These are phyloP conservation scores for Apolygus lucorum DNA, from an alignment of 1,140 invertebrate species.

Conservation along the genomic window DNA sequence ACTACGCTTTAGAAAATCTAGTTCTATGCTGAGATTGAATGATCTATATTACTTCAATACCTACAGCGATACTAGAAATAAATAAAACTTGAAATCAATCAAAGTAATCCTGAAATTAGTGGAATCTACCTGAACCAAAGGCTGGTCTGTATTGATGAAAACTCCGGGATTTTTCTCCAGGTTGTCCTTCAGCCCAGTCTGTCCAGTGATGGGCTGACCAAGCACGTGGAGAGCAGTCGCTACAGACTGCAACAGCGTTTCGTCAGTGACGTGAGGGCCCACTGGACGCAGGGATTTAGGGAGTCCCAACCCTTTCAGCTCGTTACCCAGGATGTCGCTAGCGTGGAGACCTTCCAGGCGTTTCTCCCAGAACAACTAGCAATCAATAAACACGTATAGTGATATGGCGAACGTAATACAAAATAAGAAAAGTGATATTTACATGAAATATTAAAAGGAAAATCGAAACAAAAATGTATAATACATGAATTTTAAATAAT, in stretches of 20 bases:
- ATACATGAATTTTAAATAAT: constrained; percentile 10
- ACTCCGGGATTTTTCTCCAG: constrained; percentile 90
- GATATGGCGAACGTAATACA: not conserved
- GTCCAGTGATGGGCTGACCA: constrained; percentile 77
- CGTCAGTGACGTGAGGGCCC: constrained; percentile 82
- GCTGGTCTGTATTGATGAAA: constrained; percentile 93
- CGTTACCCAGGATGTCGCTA: constrained; percentile 71
- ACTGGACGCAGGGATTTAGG: constrained; percentile 81
- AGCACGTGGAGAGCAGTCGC: constrained; percentile 77
- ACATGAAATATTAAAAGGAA: too few species aligned
- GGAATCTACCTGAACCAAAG: constrained; percentile 81
- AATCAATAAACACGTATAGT: constrained; percentile 24
- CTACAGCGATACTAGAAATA: too few species aligned
- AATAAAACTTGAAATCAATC: too few species aligned
- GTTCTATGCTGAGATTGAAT: too few species aligned
- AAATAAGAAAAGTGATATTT: not conserved
- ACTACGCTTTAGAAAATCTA: too few species aligned
- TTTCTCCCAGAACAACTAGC: constrained; percentile 93
- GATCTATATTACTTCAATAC: too few species aligned
- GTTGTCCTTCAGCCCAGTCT: constrained; percentile 70
- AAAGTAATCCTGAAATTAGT: too few species aligned
- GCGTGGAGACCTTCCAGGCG: constrained; percentile 80
- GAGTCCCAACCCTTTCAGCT: constrained; percentile 72
- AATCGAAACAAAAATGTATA: too few species aligned
- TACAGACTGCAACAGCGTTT: constrained; percentile 84